Evolutionary conservation across 2,113 vertebrate genomes (phyloP).

Genomic region (Campylomormyrus tamandua): DNA sequence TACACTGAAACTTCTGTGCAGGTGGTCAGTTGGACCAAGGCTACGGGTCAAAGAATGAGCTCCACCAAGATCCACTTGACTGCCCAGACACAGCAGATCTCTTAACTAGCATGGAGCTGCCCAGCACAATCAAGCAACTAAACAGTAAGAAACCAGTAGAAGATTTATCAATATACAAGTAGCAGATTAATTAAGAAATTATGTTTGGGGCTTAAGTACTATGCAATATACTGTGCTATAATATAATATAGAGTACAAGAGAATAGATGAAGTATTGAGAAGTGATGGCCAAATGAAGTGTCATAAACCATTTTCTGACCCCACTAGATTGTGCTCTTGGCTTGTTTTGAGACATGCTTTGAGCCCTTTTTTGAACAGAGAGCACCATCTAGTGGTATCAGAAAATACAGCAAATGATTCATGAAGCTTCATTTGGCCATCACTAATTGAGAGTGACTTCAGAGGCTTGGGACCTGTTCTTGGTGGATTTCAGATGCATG

Average conservation of each 20-base stretch:
- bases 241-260: not conserved
- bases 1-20: conserved; percentile 26
- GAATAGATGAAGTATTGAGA: not conserved
- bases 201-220: not conserved
- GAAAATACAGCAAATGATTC: too few species aligned
- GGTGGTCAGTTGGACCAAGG: conserved; percentile 78
- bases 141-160: conserved; percentile 45
- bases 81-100: conserved; percentile 34
- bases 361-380: too few species aligned
- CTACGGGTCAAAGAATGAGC: conserved; percentile 83
- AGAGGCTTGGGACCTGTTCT: not conserved
- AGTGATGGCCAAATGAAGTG: too few species aligned
- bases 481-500: not conserved
- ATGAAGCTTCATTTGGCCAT: not conserved
- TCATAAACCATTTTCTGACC: too few species aligned
- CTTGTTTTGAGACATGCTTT: too few species aligned
- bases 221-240: not conserved
- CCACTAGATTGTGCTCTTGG: not conserved
- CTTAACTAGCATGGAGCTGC: conserved; percentile 33
- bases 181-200: not conserved
- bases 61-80: conserved; percentile 64
- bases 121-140: conserved; percentile 35
- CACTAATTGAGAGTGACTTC: not conserved
- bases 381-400: too few species aligned
- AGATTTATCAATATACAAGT: not conserved